Conservation (phyloP, 2,888 invertebrate genomes). For the Dione juno region DNA sequence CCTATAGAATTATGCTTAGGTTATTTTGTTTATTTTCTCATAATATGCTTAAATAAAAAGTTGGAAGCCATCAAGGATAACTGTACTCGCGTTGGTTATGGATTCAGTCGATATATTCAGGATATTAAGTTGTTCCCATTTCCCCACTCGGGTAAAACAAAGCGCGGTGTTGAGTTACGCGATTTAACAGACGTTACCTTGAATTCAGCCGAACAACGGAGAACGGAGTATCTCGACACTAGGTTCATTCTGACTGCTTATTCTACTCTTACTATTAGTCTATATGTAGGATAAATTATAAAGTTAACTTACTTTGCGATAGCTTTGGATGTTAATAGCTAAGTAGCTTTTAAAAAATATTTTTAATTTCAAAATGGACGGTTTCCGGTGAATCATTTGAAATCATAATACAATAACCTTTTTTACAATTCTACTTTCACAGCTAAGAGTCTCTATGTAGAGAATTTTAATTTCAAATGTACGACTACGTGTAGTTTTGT, state of each 20-base stretch:
- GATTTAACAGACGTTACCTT: no score
- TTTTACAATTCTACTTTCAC: constrained; percentile 9
- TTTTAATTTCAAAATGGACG: constrained; percentile 1
- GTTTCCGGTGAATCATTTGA: not conserved
- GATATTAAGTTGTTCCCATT: no score
- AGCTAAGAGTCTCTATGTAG: constrained; percentile 10
- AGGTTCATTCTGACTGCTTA: no score
- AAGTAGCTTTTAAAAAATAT: not conserved
- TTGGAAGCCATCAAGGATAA: not conserved
- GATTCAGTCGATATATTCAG: not conserved
- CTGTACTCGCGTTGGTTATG: not conserved
- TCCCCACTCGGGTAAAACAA: no score
- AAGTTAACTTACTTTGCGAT: not conserved
- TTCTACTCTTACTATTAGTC: no score
- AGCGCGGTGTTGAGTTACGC: no score
- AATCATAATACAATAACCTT: not conserved
- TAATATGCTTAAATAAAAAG: not conserved
- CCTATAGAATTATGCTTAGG: not conserved
- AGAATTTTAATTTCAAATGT: constrained; percentile 28
- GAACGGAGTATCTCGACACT: no score
- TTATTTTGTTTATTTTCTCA: constrained; percentile 1
- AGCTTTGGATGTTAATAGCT: not conserved
- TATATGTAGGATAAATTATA: no score
- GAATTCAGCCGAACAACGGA: no score
- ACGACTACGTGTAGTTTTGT: constrained; percentile 15